Evolutionary conservation across 2,113 vertebrate species (phyloP), one percentile per base, ranked within the genome.

Genomic region (Oenanthe melanoleuca): DNA sequence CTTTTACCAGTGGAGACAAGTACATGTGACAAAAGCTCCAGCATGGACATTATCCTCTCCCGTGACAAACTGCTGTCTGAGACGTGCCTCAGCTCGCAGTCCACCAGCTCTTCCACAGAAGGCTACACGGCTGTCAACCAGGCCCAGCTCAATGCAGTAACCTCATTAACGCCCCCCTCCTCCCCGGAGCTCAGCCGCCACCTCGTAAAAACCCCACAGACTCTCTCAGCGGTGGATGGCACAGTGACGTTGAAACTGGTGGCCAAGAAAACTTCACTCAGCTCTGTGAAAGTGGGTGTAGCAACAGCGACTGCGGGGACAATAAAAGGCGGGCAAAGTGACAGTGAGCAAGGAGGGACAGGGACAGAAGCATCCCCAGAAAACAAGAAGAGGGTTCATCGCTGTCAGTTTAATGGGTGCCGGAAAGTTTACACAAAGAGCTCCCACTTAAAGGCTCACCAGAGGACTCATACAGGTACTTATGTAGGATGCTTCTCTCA

Each of bases 351-450:
- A 94, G 98, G 97, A 93, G 97, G 97, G 86, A 80, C 34, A 83
- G 98, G 77, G 95, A 96, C 97, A 10, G 98, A 99, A 26, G 97
- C 98, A 26, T 98, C 98, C 73, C 98, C 98, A 2, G 99, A 99
- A 97, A 99, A 99, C 98, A 99, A 99, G 98, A 99, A 99, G 98
- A 98, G 99, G 96, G 99, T 99, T 94, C 99, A 99, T 94, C 99
- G 99, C 75, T 99, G 99, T 95, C 99, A 99, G 59, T 99, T 99
- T 97, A 99, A 99, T 61, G 99, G 99, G 95, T 99, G 99, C 97
- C 98, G 99, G 96, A 99, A 99, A 97, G 99, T 99, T 95, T 99
- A 99, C 97, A 99, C 99, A 97, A 99, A 99, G 98, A 99, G 99
- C 97, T 99, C 99, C 95, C 99, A 99, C 97, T 97, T 99, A 97